Evolutionary conservation across 2,113 vertebrate species (phyloP), one percentile per base, ranked within the genome.

Genomic region (Chaetops frenatus): DNA sequence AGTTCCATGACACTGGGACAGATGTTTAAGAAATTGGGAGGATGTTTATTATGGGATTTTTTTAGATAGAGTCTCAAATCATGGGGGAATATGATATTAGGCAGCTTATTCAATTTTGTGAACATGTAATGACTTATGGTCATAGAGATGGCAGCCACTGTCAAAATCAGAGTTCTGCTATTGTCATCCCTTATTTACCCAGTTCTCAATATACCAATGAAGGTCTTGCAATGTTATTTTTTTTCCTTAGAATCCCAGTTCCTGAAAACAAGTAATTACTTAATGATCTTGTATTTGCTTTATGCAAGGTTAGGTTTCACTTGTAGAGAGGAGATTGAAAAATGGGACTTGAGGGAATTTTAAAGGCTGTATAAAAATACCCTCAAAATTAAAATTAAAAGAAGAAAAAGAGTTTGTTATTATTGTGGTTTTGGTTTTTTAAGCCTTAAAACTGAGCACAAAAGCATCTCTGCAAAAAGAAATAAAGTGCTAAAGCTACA

Each of bases 11-110:
- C 51, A 29, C 76, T 53, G 81, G 38, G 64, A 67, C 88, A 96
- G 92, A 94, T 93, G 92, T 88, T 92, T 56, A 90, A 93, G 90
- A 56, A 83, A 85, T 54, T 74, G 76, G n/a, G n/a, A 83, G 67
- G 67, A 83, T 74, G 67, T 48, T 94, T 90, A 78, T 82, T 65
- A 66, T 24, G 20, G 66, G 53, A 72, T 56, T 80, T 90, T 51
- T 89, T 91, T 80, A 80, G 42, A 78, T 77, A 81, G 71, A 86
- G 40, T 62, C 72, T 79, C 28, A 71, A 36, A 42, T 85, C 50
- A 11, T 29, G 42, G 42, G 54, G 42, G 44, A 80, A 61, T 35
- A 86, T 2, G 4, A 67, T 44, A 51, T 51, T 51, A 62, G 70
- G 69, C 69, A 78, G 56, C 51, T 94, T 60, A 71, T 86, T 90